A percentile compares a stretch with the other conserved stretches of the same genome.
These are phyloP conservation scores for Phyllotreta cruciferae DNA, from an alignment of 2,888 invertebrate species.

Conservation along the genomic window DNA sequence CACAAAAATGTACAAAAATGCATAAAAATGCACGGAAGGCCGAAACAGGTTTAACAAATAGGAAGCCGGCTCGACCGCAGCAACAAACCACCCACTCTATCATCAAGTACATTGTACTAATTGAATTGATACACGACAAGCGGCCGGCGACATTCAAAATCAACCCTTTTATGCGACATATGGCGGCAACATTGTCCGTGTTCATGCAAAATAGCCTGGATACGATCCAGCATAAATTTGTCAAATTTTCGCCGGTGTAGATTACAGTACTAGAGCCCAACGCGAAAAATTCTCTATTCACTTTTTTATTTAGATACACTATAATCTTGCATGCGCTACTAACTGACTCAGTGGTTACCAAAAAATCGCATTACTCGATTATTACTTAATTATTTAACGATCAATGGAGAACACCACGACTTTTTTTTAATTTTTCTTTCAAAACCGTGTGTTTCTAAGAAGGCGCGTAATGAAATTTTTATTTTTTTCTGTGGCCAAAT, in stretches of 20 bases:
- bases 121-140: conserved; percentile 37
- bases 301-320: too few species aligned
- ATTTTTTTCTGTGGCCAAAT: too few species aligned
- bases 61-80: conserved; percentile 14
- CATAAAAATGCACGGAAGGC: not conserved
- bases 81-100: conserved; percentile 23
- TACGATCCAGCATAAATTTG: conserved; percentile 35
- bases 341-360: too few species aligned
- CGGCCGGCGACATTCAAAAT: conserved; percentile 32
- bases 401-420: too few species aligned
- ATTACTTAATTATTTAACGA: too few species aligned
- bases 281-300: conserved; percentile 4
- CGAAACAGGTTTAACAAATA: conserved; percentile 21
- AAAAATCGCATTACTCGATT: too few species aligned
- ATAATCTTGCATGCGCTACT: too few species aligned
- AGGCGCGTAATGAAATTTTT: too few species aligned
- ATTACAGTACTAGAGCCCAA: too few species aligned
- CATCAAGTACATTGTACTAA: conserved; percentile 35
- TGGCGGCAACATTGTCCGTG: conserved; percentile 34
- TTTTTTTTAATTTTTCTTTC: too few species aligned
- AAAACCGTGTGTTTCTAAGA: too few species aligned
- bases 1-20: too few species aligned
- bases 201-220: conserved; percentile 36
- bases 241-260: conserved; percentile 20
- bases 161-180: conserved; percentile 33